A percentile compares a stretch with the other conserved stretches of the same genome.
Conservation (phyloP, 1,140 invertebrate genomes). For the Anadara kagoshimensis region DNA sequence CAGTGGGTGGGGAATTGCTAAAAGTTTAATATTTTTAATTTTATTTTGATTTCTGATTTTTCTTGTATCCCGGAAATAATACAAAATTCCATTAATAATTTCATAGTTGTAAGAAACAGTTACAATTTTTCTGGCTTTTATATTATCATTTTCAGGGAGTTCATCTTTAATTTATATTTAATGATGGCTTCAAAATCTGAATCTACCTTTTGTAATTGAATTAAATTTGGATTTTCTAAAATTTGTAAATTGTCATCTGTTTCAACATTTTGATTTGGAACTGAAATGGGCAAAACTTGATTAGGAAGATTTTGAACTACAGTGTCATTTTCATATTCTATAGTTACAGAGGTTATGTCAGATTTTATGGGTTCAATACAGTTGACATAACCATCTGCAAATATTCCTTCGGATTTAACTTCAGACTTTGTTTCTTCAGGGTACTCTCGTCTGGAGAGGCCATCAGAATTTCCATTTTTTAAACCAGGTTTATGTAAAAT, state of each 20-base stretch:
- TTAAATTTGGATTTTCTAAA: background rate
- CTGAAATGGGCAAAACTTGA: no score
- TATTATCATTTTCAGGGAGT: background rate
- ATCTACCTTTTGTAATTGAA: background rate
- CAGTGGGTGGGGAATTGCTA: slow-evolving; percentile 24
- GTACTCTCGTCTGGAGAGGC: slow-evolving; percentile 9
- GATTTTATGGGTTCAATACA: no score
- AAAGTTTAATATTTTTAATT: slow-evolving; percentile 6
- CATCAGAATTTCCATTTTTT: slow-evolving; percentile 21
- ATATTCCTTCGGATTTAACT: no score
- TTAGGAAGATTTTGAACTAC: no score
- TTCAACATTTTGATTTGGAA: no score
- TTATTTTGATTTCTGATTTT: slow-evolving; percentile 5
- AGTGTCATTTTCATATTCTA: no score
- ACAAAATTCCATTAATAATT: no score
- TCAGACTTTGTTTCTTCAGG: no score
- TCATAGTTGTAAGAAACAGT: slow-evolving; percentile 23
- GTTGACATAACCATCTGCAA: no score
- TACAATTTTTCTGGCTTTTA: background rate
- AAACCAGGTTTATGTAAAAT: slow-evolving; percentile 15
- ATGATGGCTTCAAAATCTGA: background rate
- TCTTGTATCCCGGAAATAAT: slow-evolving; percentile 9
- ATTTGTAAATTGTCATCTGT: no score
- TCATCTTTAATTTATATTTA: background rate
- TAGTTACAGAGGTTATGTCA: no score